Evolutionary conservation across 1,140 invertebrate genomes (phyloP).

Genomic region (Neelides sp.): DNA sequence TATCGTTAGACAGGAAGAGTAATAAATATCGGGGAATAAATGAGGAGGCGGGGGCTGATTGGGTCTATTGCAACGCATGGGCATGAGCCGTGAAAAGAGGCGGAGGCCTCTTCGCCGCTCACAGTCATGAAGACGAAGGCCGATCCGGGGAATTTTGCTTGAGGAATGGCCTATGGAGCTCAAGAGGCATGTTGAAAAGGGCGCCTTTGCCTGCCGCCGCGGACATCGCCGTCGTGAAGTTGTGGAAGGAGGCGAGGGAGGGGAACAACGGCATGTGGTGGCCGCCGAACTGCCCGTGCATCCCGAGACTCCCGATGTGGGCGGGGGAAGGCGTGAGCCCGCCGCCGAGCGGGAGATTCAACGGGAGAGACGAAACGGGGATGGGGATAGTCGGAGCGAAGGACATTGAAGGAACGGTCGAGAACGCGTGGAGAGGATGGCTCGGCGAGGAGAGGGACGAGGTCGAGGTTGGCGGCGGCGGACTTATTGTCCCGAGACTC

Average conservation of each 20-base stretch:
- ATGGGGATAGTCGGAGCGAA: slow-evolving; percentile 28
- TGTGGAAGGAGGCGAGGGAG: slow-evolving; percentile 23
- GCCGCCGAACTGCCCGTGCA: slow-evolving; percentile 8
- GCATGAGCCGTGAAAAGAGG: too few species aligned
- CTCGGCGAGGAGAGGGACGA: slow-evolving; percentile 14
- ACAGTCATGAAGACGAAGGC: slow-evolving; percentile 20
- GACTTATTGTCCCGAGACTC: slow-evolving; percentile 29
- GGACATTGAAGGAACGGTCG: slow-evolving; percentile 12
- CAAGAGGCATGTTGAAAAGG: slow-evolving; percentile 26
- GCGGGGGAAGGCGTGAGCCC: slow-evolving; percentile 20
- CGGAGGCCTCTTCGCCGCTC: background rate
- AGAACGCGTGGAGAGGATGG: slow-evolving; percentile 20
- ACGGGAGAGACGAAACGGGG: slow-evolving; percentile 20
- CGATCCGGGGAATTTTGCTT: slow-evolving; percentile 22
- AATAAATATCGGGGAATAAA: too few species aligned
- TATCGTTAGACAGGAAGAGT: too few species aligned
- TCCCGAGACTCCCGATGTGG: slow-evolving; percentile 13
- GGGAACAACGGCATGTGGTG: slow-evolving; percentile 24
- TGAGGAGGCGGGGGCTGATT: too few species aligned
- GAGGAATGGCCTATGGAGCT: slow-evolving; percentile 29
- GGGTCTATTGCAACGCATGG: too few species aligned
- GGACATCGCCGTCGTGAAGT: slow-evolving; percentile 19
- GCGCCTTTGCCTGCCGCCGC: slow-evolving; percentile 14
- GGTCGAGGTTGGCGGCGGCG: slow-evolving; percentile 23
- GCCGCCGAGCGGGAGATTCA: slow-evolving; percentile 12